Base-by-base conservation (phyloP, 2,113 vertebrate genomes). In the Donacobius atricapilla region DNA sequence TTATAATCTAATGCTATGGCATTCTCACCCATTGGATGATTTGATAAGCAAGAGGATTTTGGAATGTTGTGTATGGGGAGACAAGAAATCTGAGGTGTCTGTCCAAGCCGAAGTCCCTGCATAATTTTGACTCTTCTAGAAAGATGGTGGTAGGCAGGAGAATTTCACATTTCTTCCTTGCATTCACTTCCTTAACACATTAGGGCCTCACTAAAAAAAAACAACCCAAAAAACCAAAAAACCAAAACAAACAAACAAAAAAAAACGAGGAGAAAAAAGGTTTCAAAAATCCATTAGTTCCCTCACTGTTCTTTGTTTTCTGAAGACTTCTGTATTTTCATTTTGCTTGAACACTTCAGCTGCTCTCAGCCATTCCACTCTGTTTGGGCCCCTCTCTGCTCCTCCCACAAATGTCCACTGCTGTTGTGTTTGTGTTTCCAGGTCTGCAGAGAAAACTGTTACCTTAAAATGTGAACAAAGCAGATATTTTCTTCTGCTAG, bases 401-500 rank as follows among this genome's bases (percentile, higher is more conserved):
- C 90, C 35, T 73, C 66, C 33, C 0, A 3, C 40, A 79, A 33
- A 84, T 53, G 18, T 65, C 5, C 3, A 31, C 44, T 1, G 1
- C 84, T 7, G 4, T 3, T 0, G 1, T 60, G n/a, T 88, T 90
- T 79, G 64, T 35, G 8, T 93, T 95, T 86, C 72, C 51, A 89
- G 69, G 39, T 51, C 87, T 68, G 44, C 1, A 2, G 69, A 90
- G 47, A 61, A 92, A 71, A 27, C 3, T 0, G 45, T 84, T 82
- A 71, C 72, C 65, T 87, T 92, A 64, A 87, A 88, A 90, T 82
- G 12, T 61, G 96, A 95, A 95, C 73, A 88, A 97, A 96, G 81
- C 93, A 94, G 90, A 96, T 97, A 83, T 94, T 97, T 97, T 93
- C 72, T 92, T 97, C 89, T 97, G 93, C 96, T 96, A 96, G 96